Percentiles rank a stretch among this genome's conserved stretches.
phyloP scores from a whole-genome alignment of 1,140 invertebrate species.

The Aphis gossypii region DNA sequence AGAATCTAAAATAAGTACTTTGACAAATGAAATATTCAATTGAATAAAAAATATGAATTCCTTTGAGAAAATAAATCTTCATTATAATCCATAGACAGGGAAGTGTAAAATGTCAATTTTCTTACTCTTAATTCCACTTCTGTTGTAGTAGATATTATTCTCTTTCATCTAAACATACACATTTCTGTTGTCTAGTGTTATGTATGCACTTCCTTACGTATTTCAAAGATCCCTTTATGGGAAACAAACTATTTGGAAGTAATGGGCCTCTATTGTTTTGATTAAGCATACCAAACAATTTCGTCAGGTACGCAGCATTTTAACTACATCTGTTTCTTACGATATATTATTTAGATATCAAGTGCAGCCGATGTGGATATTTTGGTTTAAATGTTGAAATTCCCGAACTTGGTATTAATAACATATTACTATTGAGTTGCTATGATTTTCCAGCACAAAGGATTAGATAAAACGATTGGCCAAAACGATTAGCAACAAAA shows the following conservation, averaged over 20 bases:
- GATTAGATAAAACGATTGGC: not conserved
- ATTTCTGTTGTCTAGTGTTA: not conserved
- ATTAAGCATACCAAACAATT: conserved; percentile 1
- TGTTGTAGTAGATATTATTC: not conserved
- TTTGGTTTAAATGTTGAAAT: not conserved
- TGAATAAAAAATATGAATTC: not conserved
- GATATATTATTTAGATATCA: conserved; percentile 6
- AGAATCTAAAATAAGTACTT: not conserved
- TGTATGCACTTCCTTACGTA: not conserved
- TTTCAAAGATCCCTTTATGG: not conserved
- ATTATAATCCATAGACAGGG: not conserved
- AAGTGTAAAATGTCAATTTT: not conserved
- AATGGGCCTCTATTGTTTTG: not conserved
- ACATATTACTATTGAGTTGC: not conserved
- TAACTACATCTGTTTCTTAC: not conserved
- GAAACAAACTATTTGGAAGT: conserved; percentile 6
- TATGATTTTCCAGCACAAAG: not conserved
- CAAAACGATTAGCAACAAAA: not conserved
- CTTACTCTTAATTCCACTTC: not conserved
- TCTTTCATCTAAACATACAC: not conserved
- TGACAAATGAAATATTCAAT: not conserved
- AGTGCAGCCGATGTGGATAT: not conserved
- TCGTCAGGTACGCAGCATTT: not conserved
- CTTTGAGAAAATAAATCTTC: not conserved
- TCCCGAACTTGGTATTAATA: not conserved